Conservation (phyloP, 1,140 invertebrate species). For the Drosophila punjabiensis region DNA sequence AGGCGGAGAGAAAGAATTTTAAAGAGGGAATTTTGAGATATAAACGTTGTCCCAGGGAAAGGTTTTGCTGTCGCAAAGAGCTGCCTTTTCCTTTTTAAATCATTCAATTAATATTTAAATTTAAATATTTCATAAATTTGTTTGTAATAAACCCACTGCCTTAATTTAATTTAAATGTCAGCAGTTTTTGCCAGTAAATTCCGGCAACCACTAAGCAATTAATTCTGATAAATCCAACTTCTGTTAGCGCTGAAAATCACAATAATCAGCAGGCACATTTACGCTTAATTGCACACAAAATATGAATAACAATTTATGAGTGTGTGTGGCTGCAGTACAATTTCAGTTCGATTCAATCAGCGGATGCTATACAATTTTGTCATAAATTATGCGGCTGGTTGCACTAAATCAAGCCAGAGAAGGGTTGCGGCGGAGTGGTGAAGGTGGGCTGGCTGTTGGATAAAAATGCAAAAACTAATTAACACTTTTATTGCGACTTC, state of each 20-base stretch:
- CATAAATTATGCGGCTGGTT: constrained; percentile 73
- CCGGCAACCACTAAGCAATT: not conserved
- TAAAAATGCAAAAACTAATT: constrained; percentile 78
- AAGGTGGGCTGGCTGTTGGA: not conserved
- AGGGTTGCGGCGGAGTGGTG: not conserved
- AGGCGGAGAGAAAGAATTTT: not conserved
- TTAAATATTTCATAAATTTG: too few relatives aligned
- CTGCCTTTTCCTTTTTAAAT: not conserved
- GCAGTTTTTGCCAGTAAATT: constrained; percentile 2
- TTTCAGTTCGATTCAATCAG: constrained; percentile 64
- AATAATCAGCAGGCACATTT: constrained; percentile 38
- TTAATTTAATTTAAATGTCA: not conserved
- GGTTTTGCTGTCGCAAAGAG: not conserved
- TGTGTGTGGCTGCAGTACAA: constrained; percentile 22
- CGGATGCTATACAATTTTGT: constrained; percentile 66
- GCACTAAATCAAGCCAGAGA: constrained; percentile 74
- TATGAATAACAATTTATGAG: constrained; percentile 45
- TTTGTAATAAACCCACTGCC: not conserved
- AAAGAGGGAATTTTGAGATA: not conserved
- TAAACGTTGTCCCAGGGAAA: too few relatives aligned
- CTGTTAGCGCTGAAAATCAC: constrained; percentile 26
- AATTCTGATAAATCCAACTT: constrained; percentile 5
- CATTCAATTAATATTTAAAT: too few relatives aligned
- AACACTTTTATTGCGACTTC: constrained; percentile 81
- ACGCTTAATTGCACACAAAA: constrained; percentile 50